Evolutionary conservation across 2,888 invertebrate genomes (phyloP).

Genomic region (Allolobophora icterica): DNA sequence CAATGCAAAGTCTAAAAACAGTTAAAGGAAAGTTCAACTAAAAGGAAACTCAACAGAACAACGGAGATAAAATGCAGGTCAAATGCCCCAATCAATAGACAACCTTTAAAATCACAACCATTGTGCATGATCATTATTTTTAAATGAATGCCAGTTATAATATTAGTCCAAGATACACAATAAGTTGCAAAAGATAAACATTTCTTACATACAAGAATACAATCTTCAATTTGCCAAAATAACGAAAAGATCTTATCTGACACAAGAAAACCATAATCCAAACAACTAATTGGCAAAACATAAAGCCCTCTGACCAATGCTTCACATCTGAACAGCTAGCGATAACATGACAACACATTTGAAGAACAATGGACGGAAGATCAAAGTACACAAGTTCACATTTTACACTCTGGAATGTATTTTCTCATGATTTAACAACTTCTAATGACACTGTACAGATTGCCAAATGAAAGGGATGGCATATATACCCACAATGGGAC

Average conservation of each 20-base stretch:
- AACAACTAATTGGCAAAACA: background rate
- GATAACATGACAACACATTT: background rate
- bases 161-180: background rate
- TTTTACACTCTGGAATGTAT: conserved; percentile 17
- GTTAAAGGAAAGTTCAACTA: background rate
- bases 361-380: background rate
- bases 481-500: background rate
- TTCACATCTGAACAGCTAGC: background rate
- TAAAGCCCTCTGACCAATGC: background rate
- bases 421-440: background rate
- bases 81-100: background rate
- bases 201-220: background rate
- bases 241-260: background rate
- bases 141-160: conserved; percentile 17
- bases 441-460: too few species aligned
- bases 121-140: background rate
- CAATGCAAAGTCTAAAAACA: background rate
- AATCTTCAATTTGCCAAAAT: background rate
- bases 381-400: background rate
- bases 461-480: too few species aligned
- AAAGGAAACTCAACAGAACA: background rate
- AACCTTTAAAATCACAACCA: too few species aligned
- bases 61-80: background rate
- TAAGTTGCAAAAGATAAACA: background rate
- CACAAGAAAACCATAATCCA: background rate